Conservation (phyloP, 2,888 invertebrate genomes). For the Chloroclystis v-ata region DNA sequence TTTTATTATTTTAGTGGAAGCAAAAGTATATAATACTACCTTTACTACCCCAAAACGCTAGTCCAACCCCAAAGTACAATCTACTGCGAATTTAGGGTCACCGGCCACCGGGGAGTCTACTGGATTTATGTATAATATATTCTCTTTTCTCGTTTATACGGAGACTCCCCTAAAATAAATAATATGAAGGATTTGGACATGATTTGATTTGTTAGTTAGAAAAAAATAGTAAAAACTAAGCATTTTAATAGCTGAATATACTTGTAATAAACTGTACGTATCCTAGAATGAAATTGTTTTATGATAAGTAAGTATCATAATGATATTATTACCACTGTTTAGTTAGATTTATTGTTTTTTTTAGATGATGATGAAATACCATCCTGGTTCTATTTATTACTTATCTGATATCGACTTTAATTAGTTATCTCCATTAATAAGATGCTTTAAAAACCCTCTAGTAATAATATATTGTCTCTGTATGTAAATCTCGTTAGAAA, state of each 20-base stretch:
- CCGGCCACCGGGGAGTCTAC: constrained; percentile 35
- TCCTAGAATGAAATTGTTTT: not conserved
- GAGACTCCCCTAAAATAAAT: constrained; percentile 27
- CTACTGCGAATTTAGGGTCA: constrained; percentile 35
- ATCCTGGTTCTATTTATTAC: too few relatives aligned
- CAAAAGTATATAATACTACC: constrained; percentile 18
- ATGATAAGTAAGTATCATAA: too few relatives aligned
- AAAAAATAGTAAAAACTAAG: not conserved
- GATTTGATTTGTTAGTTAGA: constrained; percentile 11
- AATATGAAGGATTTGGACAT: constrained; percentile 15
- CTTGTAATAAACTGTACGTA: too few relatives aligned
- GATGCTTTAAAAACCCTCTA: too few relatives aligned
- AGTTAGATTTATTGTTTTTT: too few relatives aligned
- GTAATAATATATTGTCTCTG: too few relatives aligned
- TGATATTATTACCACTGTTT: too few relatives aligned
- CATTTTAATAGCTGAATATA: too few relatives aligned
- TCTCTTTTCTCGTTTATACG: constrained; percentile 34
- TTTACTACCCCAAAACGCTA: constrained; percentile 33
- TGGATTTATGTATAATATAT: constrained; percentile 39
- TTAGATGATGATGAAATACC: too few relatives aligned
- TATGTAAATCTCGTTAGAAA: too few relatives aligned
- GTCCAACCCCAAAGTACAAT: constrained; percentile 32
- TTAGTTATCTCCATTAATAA: too few relatives aligned
- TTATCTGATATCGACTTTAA: too few relatives aligned
- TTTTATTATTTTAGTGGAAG: constrained; percentile 11